Evolutionary conservation across 1,140 invertebrate genomes (phyloP), one percentile per base, ranked within the genome.

Genomic region (Drosophila obscura): DNA sequence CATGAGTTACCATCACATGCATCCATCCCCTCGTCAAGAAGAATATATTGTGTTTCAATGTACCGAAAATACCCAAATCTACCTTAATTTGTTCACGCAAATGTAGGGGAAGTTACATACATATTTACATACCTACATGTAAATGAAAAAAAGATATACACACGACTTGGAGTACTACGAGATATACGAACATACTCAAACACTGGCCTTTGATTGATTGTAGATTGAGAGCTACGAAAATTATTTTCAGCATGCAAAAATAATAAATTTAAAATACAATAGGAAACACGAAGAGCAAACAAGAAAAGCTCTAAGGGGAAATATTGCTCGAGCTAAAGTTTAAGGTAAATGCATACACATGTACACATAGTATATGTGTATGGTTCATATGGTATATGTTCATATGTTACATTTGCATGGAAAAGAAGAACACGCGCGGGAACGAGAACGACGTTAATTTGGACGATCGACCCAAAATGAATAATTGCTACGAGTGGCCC

Each of bases 11-110:
- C 7, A 4, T 24, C 22, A 28, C 26, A 6, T 28, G 5, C 3
- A 31, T 31, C 31, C 35, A 5, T 9, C 11, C 31, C 35, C 35
- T 9, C 31, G 3, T 11, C 9, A 35, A 35, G 31, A 35, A 9
- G 31, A 35, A 9, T 9, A 35, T 11, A 9, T 13, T 39, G 11
- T 39, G 35, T 39, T 39, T 4, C 11, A 11, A 39, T 13, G 35
- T 39, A 11, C 9, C 9, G 1, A 11, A 5, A 39, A 39, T 11
- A 39, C 35, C 35, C 35, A 1, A 13, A 2, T 39, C 35, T 11
- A 43, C 15, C 43, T 57, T 24, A 57, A 64, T 75, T 75, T 75
- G 72, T 67, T 65, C 52, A 74, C 60, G 60, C 64, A 69, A 77
- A 57, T 69, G 66, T 64, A 75, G 67, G 72, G 63, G 56, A 71